Evolutionary conservation across 64 coral and sea anemone genomes (phyloP).

Genomic region (Pocillopora damicornis): DNA sequence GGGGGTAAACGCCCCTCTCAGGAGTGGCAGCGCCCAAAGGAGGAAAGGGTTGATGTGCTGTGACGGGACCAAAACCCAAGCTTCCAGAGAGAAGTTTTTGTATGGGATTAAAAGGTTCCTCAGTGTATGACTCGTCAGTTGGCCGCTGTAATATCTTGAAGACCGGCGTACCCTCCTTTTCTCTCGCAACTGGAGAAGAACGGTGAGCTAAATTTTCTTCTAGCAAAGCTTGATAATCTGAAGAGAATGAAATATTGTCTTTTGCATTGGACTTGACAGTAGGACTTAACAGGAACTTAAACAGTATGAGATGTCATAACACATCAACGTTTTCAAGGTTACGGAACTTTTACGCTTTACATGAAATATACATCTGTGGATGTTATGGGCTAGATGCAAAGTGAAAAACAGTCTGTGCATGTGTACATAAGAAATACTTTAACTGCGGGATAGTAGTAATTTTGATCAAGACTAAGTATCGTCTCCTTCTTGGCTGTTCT

Average conservation of each 20-base stretch:
- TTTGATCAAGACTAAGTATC: no score
- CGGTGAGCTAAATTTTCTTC: not conserved
- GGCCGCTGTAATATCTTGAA: constrained; percentile 32
- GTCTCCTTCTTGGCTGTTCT: no score
- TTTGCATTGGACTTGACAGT: not conserved
- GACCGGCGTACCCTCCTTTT: not conserved
- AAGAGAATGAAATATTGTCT: not conserved
- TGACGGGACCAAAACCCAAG: not conserved
- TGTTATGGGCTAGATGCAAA: no score
- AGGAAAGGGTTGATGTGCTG: not conserved
- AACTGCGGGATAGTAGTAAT: no score
- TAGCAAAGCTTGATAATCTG: constrained; percentile 27
- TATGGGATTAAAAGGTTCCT: not conserved
- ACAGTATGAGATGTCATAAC: no score
- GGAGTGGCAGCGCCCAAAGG: constrained; percentile 1
- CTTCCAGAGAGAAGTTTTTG: constrained; percentile 3
- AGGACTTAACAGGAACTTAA: no score
- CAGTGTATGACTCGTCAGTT: not conserved
- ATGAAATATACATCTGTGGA: no score
- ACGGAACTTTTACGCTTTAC: no score
- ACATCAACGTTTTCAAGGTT: no score
- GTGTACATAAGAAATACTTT: no score
- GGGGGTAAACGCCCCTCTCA: not conserved
- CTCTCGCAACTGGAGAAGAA: constrained; percentile 12
- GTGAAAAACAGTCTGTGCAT: no score